Conservation (phyloP, 2,113 vertebrate species). For the Pterocles orientalis region DNA sequence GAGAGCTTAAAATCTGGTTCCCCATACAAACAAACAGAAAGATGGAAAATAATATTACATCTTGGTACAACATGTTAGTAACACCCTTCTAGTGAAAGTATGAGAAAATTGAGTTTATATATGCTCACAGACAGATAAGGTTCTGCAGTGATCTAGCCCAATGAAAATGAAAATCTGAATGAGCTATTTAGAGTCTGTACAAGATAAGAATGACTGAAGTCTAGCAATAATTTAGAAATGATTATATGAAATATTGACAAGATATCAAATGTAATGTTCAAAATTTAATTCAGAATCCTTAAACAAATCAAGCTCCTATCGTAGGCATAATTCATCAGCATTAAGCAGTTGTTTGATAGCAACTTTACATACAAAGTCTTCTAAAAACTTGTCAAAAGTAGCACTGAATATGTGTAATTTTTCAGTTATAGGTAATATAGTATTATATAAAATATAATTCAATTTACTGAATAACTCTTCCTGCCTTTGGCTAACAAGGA, state of each 20-base stretch:
- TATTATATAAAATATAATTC: no score
- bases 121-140: not conserved
- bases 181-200: not conserved
- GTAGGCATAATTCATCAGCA: not conserved
- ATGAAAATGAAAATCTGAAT: not conserved
- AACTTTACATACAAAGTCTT: not conserved
- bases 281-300: not conserved
- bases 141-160: not conserved
- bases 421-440: not conserved
- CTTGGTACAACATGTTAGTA: not conserved
- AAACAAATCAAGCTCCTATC: not conserved
- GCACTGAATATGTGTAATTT: not conserved
- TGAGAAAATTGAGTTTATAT: not conserved
- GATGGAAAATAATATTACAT: not conserved
- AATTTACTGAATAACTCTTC: not conserved
- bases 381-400: not conserved
- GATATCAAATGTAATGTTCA: not conserved
- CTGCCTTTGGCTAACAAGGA: not conserved
- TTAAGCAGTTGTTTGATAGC: not conserved
- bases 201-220: not conserved
- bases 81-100: not conserved
- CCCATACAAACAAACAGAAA: not conserved
- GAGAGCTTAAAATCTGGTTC: not conserved
- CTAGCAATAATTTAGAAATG: not conserved
- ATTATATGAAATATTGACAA: not conserved